Conservation (phyloP, 2,797 vertebrate genomes). For the Taenioides sp. region DNA sequence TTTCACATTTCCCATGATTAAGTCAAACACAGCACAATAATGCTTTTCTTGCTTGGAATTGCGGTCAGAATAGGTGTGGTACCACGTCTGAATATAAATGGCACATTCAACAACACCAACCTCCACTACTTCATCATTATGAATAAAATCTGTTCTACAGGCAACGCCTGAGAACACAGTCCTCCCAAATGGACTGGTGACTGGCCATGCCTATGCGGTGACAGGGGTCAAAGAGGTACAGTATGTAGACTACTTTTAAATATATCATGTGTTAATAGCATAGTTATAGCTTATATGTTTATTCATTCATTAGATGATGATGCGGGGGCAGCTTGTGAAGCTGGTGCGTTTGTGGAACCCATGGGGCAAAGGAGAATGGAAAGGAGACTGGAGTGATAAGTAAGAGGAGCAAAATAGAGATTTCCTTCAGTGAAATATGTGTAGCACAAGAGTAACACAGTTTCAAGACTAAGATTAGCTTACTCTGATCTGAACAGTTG, state of each 20-base stretch:
- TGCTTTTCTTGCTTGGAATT: too few relatives aligned
- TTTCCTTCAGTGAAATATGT: not conserved
- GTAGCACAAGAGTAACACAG: too few relatives aligned
- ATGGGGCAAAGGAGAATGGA: constrained; percentile 85
- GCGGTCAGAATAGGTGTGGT: too few relatives aligned
- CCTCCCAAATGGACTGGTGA: constrained; percentile 66
- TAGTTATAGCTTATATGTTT: not conserved
- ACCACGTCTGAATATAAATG: too few relatives aligned
- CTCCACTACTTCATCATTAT: not conserved
- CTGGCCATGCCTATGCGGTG: constrained; percentile 73
- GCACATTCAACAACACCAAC: too few relatives aligned
- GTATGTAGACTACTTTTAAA: not conserved
- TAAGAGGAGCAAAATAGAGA: constrained; percentile 26
- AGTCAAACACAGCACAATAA: not conserved
- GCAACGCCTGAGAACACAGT: constrained; percentile 39
- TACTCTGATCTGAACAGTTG: too few relatives aligned
- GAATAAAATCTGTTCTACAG: constrained; percentile 40
- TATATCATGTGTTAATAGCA: not conserved
- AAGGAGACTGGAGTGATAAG: constrained; percentile 85
- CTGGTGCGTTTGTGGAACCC: constrained; percentile 85
- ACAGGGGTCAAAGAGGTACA: constrained; percentile 70
- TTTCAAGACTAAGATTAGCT: too few relatives aligned
- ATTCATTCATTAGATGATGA: constrained; percentile 66
- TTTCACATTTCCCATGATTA: too few relatives aligned
- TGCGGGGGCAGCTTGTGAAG: constrained; percentile 60